Percentiles rank a stretch among this genome's conserved stretches.
Conservation (phyloP, 2,888 invertebrate genomes). For the Leptinotarsa tumamoca region DNA sequence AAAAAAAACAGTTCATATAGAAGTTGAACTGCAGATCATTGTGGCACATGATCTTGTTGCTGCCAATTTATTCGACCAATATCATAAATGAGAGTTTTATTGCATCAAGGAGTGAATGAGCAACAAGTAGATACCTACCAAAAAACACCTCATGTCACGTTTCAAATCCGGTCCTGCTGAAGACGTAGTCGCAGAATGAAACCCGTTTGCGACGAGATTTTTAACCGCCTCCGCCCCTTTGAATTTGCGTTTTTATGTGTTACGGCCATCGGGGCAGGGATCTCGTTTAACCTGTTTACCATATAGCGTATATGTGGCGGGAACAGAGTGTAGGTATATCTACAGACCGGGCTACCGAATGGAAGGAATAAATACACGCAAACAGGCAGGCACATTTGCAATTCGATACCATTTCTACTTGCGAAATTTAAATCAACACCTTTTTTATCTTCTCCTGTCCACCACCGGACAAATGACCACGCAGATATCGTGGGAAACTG, state of each 20-base stretch:
- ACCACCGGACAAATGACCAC: slow-evolving; percentile 42
- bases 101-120: not conserved
- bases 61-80: no score
- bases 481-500: slow-evolving; percentile 46
- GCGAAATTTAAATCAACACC: slow-evolving; percentile 60
- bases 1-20: no score
- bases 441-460: slow-evolving; percentile 45
- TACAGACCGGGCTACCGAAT: slow-evolving; percentile 18
- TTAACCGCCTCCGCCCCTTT: slow-evolving; percentile 66
- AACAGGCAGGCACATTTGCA: slow-evolving; percentile 53
- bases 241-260: slow-evolving; percentile 60
- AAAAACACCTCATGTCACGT: not conserved
- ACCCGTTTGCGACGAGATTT: slow-evolving; percentile 59
- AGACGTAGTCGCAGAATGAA: slow-evolving; percentile 42
- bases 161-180: slow-evolving; percentile 23
- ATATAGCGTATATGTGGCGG: slow-evolving; percentile 47
- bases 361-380: slow-evolving; percentile 24
- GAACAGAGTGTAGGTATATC: slow-evolving; percentile 38
- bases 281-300: slow-evolving; percentile 65
- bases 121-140: not conserved
- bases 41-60: no score
- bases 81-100: no score
- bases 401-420: slow-evolving; percentile 55
- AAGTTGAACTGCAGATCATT: no score
- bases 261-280: slow-evolving; percentile 53